Evolutionary conservation across 2,113 vertebrate species (phyloP).

Genomic region (Phainopepla nitens): DNA sequence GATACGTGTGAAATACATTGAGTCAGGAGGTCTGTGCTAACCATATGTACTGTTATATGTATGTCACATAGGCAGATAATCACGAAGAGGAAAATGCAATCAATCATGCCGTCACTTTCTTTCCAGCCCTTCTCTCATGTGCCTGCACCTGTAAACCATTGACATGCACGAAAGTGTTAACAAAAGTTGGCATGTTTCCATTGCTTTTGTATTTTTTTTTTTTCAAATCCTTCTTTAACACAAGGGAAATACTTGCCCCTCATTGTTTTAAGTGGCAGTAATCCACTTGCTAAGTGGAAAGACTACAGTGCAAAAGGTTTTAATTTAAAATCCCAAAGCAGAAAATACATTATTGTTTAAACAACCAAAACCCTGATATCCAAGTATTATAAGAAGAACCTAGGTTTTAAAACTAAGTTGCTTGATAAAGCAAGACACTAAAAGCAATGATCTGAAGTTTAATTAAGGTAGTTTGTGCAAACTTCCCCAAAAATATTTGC

Average conservation of each 20-base stretch:
- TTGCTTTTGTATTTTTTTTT: not conserved
- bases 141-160: not conserved
- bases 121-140: not conserved
- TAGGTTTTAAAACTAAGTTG: not conserved
- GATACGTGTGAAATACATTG: not conserved
- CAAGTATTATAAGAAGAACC: not conserved
- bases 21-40: not conserved
- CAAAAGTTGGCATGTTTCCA: not conserved
- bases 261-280: constrained; percentile 16
- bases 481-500: not conserved
- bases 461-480: not conserved
- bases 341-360: not conserved
- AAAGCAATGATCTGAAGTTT: not conserved
- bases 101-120: not conserved
- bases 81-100: constrained; percentile 10
- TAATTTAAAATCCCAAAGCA: not conserved
- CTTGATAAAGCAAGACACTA: not conserved
- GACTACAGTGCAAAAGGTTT: not conserved
- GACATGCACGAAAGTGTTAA: not conserved
- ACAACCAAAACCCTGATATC: not conserved
- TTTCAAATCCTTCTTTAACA: not conserved
- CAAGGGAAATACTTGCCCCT: not conserved
- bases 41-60: not conserved
- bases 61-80: not conserved
- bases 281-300: constrained; percentile 23